Evolutionary conservation across 2,113 vertebrate species (phyloP).

Genomic region (Hystrix brachyura): DNA sequence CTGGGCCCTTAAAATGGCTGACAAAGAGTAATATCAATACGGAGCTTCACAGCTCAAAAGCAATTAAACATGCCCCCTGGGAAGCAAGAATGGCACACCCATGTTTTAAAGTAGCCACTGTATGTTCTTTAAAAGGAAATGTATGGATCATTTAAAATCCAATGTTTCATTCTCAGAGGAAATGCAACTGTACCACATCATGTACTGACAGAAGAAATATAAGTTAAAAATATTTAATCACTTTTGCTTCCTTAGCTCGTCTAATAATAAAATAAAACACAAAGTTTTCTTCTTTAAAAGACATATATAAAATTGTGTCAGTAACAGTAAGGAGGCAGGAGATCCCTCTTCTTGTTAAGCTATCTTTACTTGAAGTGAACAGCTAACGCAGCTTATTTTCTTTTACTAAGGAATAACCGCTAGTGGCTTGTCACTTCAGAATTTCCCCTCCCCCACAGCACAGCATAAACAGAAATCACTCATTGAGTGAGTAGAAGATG

Average conservation of each 20-base stretch:
- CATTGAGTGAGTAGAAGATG: background rate
- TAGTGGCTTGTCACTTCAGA: background rate
- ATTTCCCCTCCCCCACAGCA: background rate
- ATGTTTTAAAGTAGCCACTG: constrained; percentile 57
- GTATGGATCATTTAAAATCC: constrained; percentile 56
- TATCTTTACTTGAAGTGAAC: constrained; percentile 51
- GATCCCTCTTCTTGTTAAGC: background rate
- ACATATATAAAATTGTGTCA: background rate
- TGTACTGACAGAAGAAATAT: background rate
- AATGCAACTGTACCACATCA: constrained; percentile 19
- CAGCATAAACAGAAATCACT: background rate
- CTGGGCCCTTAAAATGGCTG: constrained; percentile 46
- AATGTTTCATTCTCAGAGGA: constrained; percentile 39
- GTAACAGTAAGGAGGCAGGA: background rate
- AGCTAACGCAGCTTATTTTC: constrained; percentile 33
- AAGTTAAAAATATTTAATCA: constrained; percentile 45
- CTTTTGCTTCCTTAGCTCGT: constrained; percentile 26
- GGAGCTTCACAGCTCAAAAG: constrained; percentile 49
- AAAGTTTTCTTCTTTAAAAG: constrained; percentile 27
- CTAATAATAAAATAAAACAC: constrained; percentile 35
- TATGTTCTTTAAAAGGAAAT: constrained; percentile 75
- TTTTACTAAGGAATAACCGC: constrained; percentile 46
- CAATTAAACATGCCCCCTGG: constrained; percentile 67
- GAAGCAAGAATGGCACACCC: background rate
- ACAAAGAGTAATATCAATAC: constrained; percentile 69